These are phyloP conservation scores for Atherinomorus stipes DNA, from an alignment of 2,113 vertebrate species.

Conservation along the genomic window DNA sequence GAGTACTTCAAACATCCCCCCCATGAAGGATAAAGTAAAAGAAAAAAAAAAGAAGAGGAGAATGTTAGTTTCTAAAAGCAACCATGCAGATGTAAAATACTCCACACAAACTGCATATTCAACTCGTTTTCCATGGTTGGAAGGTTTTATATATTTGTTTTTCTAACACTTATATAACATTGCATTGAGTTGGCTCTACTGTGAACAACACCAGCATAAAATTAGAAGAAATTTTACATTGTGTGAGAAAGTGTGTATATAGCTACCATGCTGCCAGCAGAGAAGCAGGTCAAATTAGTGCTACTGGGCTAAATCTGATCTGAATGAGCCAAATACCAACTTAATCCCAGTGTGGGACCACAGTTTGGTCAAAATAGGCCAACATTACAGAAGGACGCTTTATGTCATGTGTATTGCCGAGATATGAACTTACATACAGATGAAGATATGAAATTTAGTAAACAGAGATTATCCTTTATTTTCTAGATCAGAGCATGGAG, in stretches of 20 bases:
- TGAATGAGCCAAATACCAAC: slow-evolving; percentile 41
- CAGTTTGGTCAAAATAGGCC: slow-evolving; percentile 15
- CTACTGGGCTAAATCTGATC: slow-evolving; percentile 30
- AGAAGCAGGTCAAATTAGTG: slow-evolving; percentile 36
- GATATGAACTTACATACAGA: neutral
- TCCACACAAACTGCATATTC: no score
- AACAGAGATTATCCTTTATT: neutral
- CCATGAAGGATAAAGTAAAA: neutral
- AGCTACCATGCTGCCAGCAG: slow-evolving; percentile 12
- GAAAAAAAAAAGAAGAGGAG: no score
- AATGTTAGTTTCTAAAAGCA: neutral
- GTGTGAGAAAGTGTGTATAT: neutral
- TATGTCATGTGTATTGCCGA: neutral
- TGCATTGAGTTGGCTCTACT: neutral
- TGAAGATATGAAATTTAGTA: neutral
- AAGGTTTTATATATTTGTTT: neutral
- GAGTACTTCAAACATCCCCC: neutral
- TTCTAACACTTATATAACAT: neutral
- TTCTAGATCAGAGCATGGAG: no score
- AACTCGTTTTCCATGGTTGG: neutral
- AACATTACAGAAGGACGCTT: neutral
- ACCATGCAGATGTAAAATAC: neutral
- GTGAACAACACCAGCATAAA: slow-evolving; percentile 4
- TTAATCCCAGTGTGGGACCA: slow-evolving; percentile 24
- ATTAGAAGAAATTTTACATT: neutral